phyloP scores from a whole-genome alignment of 2,113 vertebrate species.

The Hemiprocne comata region DNA sequence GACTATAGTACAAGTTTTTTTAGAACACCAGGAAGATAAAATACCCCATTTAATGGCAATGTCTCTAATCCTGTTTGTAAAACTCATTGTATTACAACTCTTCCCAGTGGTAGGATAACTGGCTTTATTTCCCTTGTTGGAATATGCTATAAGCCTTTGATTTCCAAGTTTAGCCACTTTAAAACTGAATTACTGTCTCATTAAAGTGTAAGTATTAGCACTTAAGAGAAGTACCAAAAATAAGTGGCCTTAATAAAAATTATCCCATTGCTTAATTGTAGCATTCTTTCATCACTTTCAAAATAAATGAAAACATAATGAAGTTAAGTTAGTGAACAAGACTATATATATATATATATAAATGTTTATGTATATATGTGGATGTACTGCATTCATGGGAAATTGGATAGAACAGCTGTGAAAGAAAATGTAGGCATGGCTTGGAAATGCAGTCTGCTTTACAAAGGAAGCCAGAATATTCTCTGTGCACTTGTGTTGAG shows the following conservation, averaged over 20 bases:
- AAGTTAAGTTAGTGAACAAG: neutral
- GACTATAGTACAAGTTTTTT: neutral
- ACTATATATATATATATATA: no score
- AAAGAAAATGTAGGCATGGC: neutral
- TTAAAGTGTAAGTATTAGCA: neutral
- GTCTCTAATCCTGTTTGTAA: neutral
- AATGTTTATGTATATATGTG: neutral
- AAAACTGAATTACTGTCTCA: neutral
- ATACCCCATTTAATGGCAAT: neutral
- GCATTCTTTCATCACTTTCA: neutral
- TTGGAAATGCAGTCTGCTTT: neutral
- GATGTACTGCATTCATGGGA: neutral
- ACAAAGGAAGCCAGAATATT: neutral
- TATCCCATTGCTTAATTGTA: neutral
- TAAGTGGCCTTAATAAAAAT: neutral
- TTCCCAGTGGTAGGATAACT: neutral
- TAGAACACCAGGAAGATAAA: neutral
- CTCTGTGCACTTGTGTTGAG: neutral
- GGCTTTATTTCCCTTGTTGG: neutral
- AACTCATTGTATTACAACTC: neutral
- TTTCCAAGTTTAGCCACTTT: neutral
- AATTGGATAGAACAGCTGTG: neutral
- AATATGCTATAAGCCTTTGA: neutral
- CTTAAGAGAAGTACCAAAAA: neutral
- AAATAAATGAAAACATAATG: neutral